Percentiles rank a stretch among this genome's conserved stretches.
Conservation (phyloP, 2,797 vertebrate species). For the Perodicticus potto region DNA sequence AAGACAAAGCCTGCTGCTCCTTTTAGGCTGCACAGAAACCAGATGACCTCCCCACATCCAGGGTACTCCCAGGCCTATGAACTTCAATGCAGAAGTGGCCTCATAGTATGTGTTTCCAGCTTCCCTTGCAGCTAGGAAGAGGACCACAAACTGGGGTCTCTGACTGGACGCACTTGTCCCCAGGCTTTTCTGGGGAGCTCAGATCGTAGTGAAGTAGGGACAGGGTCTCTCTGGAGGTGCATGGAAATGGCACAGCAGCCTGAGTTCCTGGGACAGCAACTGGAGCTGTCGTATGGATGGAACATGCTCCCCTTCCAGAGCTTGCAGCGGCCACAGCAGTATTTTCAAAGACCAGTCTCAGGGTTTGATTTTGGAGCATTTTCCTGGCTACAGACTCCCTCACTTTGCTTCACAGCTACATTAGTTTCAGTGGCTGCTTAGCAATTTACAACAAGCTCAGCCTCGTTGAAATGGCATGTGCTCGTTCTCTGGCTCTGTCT, state of each 20-base stretch:
- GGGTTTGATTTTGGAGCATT: not conserved
- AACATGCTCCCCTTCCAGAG: not conserved
- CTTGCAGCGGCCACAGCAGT: not conserved
- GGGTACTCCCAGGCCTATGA: accelerated
- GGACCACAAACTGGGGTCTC: too few relatives aligned
- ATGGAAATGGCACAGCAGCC: accelerated
- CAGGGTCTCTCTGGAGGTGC: not conserved
- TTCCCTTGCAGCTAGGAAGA: not conserved
- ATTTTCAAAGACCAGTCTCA: not conserved
- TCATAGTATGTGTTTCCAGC: too few relatives aligned
- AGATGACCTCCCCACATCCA: not conserved
- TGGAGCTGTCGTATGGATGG: not conserved
- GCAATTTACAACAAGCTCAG: not conserved
- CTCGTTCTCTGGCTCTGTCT: not conserved
- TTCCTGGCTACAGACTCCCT: not conserved
- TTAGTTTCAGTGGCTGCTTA: not conserved
- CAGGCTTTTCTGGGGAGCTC: not conserved
- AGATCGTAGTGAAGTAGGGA: accelerated
- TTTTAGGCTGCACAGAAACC: too few relatives aligned
- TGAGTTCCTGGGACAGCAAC: not conserved
- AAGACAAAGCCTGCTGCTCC: not conserved
- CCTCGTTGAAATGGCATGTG: not conserved
- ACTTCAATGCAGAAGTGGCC: too few relatives aligned
- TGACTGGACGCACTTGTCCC: too few relatives aligned
- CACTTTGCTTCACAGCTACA: not conserved